phyloP scores from a whole-genome alignment of 2,797 vertebrate genomes.

The Brachymystax lenok region DNA sequence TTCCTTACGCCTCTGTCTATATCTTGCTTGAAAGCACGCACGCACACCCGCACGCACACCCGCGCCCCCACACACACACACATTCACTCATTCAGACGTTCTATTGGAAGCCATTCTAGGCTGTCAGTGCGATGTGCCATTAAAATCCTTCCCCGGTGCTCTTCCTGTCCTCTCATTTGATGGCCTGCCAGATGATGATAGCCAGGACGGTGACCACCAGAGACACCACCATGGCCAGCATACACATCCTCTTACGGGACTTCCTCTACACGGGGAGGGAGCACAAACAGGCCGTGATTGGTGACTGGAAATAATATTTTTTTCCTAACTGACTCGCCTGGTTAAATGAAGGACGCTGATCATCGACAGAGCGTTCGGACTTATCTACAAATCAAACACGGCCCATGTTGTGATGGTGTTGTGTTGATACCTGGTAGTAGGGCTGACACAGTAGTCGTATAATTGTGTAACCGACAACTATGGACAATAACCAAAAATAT shows the following conservation, averaged over 20 bases:
- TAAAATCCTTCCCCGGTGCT: not conserved
- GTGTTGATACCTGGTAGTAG: not conserved
- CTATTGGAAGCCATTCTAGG: conserved; percentile 37
- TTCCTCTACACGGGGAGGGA: conserved; percentile 79
- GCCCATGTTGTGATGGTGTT: not conserved
- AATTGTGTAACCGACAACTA: no score
- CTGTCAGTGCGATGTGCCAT: not conserved
- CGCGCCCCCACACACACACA: not conserved
- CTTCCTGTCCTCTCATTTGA: conserved; percentile 62
- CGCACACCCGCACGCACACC: not conserved
- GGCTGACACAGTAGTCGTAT: no score
- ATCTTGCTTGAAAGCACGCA: not conserved
- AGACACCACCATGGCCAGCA: conserved; percentile 81
- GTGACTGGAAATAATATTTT: not conserved
- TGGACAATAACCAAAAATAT: no score
- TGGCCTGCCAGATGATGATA: conserved; percentile 75
- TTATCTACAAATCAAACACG: no score
- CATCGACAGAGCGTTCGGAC: no score
- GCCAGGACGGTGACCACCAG: conserved; percentile 75
- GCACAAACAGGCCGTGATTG: not conserved
- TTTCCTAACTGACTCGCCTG: no score
- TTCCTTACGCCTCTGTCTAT: not conserved
- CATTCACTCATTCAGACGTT: conserved; percentile 7
- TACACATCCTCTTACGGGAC: conserved; percentile 91
- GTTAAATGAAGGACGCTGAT: no score